Evolutionary conservation across 2,888 invertebrate genomes (phyloP), one percentile per base, ranked within the genome.

Genomic region (Opisthograptis luteolata): DNA sequence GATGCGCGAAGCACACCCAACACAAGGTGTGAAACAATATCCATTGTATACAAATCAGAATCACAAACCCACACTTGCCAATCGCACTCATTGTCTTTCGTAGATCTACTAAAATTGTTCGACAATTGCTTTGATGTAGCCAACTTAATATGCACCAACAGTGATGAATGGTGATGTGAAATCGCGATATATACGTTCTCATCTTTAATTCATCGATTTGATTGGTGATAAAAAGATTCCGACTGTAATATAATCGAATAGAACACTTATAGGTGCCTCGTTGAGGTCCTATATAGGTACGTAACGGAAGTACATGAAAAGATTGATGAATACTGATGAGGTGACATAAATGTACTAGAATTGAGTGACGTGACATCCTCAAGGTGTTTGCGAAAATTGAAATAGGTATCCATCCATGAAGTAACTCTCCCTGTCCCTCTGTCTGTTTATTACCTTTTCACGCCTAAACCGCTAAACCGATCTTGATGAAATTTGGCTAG

Each of bases 11-110:
- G 60, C 55, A 47, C 47, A 48, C 47, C 50, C 37, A 43, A 27
- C 39, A 15, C 27, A 32, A 42, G 43, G 50, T 51, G 57, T 52
- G 62, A 70, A 81, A 87, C 88, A 88, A 89, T 88, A 87, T 74
- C 78, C 87, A 89, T 89, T 89, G 88, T 89, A 86, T 88, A 88
- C 89, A 89, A 89, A 89, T 87, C 76, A 83, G 50, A 52, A 52
- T 41, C 7, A 42, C 17, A 19, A 30, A 15, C 60, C 51, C 53
- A 55, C 55, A 48, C 56, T 49, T 30, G 55, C 53, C 58, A 55
- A 59, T 62, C 51, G 47, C 36, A 13, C 20, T 37, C 45, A 55
- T 57, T n/a, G n/a, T n/a, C n/a, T n/a, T n/a, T n/a, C n/a, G n/a
- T n/a, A n/a, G n/a, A n/a, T n/a, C n/a, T n/a, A n/a, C n/a, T n/a